phyloP scores from a whole-genome alignment of 2,113 vertebrate genomes.

The Papio anubis region DNA sequence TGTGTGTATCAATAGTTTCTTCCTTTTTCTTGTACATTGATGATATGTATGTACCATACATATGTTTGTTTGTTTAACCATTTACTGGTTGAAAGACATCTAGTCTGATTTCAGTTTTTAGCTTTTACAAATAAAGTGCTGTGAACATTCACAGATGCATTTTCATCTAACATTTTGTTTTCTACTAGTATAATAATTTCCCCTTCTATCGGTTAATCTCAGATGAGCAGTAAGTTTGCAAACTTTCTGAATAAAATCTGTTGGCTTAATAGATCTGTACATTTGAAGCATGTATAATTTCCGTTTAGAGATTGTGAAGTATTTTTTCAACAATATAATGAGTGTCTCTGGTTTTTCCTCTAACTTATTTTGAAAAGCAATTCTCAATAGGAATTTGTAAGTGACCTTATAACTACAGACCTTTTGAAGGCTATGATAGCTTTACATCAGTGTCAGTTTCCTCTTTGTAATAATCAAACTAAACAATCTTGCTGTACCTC shows the following conservation, averaged over 20 bases:
- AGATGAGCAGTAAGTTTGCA: slow-evolving; percentile 44
- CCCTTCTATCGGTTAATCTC: background rate
- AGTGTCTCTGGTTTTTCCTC: slow-evolving; percentile 52
- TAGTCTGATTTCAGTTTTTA: slow-evolving; percentile 23
- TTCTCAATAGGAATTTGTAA: slow-evolving; percentile 47
- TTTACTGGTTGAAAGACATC: slow-evolving; percentile 6
- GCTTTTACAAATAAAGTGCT: slow-evolving; percentile 45
- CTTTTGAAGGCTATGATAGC: slow-evolving; percentile 2
- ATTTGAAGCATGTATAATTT: slow-evolving; percentile 52
- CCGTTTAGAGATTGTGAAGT: slow-evolving; percentile 11
- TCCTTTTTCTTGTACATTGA: background rate
- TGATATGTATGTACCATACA: background rate
- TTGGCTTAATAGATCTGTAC: background rate
- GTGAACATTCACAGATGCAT: background rate
- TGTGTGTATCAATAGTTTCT: background rate
- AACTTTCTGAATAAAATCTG: slow-evolving; percentile 41
- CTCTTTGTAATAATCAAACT: slow-evolving; percentile 55
- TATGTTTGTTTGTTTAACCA: background rate
- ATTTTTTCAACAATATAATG: slow-evolving; percentile 21
- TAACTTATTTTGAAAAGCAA: slow-evolving; percentile 51
- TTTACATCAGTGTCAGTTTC: slow-evolving; percentile 24
- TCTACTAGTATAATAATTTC: slow-evolving; percentile 7
- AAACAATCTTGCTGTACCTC: slow-evolving; percentile 19
- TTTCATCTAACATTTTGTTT: slow-evolving; percentile 48
- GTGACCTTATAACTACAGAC: slow-evolving; percentile 12